phyloP scores from a whole-genome alignment of 2,888 invertebrate species.

The Euzophera pinguis region DNA sequence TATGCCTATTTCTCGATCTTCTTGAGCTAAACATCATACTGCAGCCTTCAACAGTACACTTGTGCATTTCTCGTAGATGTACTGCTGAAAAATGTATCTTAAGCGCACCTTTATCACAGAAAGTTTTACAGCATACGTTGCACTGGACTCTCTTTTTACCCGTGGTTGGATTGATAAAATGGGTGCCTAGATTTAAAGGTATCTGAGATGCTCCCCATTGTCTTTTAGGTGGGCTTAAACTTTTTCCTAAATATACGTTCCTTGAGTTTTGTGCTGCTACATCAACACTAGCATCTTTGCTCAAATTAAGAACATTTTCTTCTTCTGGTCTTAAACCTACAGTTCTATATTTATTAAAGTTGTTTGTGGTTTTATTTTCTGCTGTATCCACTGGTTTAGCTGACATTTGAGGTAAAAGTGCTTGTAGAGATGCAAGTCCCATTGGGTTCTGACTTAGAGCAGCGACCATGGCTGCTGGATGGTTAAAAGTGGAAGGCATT shows the following conservation, averaged over 20 bases:
- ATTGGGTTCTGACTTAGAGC: constrained; percentile 80
- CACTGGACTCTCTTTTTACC: constrained; percentile 99
- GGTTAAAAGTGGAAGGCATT: constrained; percentile 76
- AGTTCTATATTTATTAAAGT: constrained; percentile 42
- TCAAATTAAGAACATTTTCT: constrained; percentile 68
- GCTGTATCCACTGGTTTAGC: constrained; percentile 61
- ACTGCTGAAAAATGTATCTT: constrained; percentile 99
- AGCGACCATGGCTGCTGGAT: constrained; percentile 83
- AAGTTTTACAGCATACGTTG: constrained; percentile 98
- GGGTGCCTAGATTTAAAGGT: constrained; percentile 91
- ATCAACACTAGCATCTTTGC: constrained; percentile 66
- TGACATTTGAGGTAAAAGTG: constrained; percentile 82
- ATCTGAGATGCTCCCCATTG: constrained; percentile 88
- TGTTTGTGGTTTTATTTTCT: constrained; percentile 61
- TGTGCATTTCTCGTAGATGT: constrained; percentile 99
- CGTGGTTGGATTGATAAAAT: constrained; percentile 94
- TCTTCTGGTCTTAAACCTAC: constrained; percentile 58
- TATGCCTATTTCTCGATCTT: constrained; percentile 96
- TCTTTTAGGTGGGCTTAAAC: constrained; percentile 87
- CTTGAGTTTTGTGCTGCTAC: constrained; percentile 60
- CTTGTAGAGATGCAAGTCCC: constrained; percentile 82
- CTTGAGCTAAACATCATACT: constrained; percentile 99
- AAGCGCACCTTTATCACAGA: constrained; percentile 99
- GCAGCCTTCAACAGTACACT: constrained; percentile 98
- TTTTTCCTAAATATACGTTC: constrained; percentile 80